Percentiles rank a stretch among this genome's conserved stretches.
Evolutionary conservation across 2,797 vertebrate species (phyloP).

Genomic region (Momotus momota): DNA sequence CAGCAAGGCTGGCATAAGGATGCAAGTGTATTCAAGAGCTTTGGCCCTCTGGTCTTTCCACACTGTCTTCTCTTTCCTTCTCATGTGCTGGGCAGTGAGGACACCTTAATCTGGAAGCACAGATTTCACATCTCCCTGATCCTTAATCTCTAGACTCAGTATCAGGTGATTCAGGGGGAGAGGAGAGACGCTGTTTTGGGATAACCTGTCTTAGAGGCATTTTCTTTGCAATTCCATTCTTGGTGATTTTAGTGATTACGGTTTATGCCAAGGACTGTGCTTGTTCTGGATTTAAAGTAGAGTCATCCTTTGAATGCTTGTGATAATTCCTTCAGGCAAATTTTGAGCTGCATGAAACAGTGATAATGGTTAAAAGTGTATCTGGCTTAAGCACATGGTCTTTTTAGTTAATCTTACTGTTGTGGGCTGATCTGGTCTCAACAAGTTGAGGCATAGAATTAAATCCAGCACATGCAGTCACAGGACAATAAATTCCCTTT

Average conservation of each 20-base stretch:
- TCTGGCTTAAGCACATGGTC: background rate
- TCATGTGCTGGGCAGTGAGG: background rate
- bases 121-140: background rate
- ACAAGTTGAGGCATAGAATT: background rate
- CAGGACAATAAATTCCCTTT: background rate
- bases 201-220: background rate
- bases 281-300: background rate
- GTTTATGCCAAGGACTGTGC: background rate
- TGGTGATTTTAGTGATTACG: background rate
- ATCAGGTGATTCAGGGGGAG: fast-evolving
- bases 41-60: background rate
- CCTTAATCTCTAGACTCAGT: background rate
- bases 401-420: background rate
- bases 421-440: background rate
- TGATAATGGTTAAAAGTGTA: background rate
- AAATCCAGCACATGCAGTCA: background rate
- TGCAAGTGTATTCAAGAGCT: background rate
- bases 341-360: background rate
- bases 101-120: background rate
- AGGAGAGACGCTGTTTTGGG: background rate
- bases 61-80: background rate
- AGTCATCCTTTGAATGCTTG: background rate
- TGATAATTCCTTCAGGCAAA: background rate
- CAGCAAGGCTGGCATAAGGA: fast-evolving
- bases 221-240: background rate